Conservation (phyloP, 2,113 vertebrate genomes). For the Corythornis madagascariensis region DNA sequence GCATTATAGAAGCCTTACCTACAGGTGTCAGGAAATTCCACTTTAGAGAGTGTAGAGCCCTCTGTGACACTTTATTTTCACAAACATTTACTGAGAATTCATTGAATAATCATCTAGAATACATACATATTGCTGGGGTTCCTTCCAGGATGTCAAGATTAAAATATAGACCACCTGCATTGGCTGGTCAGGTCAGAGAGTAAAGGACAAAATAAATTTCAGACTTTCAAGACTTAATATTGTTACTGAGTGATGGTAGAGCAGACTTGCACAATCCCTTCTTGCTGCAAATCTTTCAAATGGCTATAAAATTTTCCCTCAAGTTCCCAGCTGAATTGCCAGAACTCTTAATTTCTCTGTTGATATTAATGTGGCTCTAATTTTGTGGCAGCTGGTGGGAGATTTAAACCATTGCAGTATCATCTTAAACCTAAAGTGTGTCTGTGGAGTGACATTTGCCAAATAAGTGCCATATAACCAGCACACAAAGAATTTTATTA, state of each 20-base stretch:
- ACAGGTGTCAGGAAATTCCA: background rate
- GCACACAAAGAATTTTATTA: slow-evolving; percentile 50
- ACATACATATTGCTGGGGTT: background rate
- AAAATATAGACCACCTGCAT: background rate
- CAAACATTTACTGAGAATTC: background rate
- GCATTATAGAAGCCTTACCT: background rate
- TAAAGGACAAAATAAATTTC: background rate
- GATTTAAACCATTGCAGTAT: slow-evolving; percentile 29
- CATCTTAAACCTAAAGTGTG: slow-evolving; percentile 41
- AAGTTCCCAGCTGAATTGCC: background rate
- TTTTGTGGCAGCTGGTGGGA: slow-evolving; percentile 47
- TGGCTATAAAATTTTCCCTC: background rate
- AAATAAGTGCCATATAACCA: slow-evolving; percentile 53
- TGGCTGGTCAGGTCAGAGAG: background rate
- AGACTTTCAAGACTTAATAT: background rate
- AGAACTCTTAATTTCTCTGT: background rate
- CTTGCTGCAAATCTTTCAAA: background rate
- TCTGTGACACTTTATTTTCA: background rate
- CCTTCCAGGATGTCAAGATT: background rate
- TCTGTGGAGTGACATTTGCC: slow-evolving; percentile 49
- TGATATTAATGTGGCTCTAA: slow-evolving; percentile 35
- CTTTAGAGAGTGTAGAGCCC: background rate
- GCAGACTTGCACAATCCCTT: background rate
- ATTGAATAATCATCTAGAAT: background rate
- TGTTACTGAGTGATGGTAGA: background rate